Conservation (phyloP, 2,797 vertebrate species). For the Basileuterus tristriatus region DNA sequence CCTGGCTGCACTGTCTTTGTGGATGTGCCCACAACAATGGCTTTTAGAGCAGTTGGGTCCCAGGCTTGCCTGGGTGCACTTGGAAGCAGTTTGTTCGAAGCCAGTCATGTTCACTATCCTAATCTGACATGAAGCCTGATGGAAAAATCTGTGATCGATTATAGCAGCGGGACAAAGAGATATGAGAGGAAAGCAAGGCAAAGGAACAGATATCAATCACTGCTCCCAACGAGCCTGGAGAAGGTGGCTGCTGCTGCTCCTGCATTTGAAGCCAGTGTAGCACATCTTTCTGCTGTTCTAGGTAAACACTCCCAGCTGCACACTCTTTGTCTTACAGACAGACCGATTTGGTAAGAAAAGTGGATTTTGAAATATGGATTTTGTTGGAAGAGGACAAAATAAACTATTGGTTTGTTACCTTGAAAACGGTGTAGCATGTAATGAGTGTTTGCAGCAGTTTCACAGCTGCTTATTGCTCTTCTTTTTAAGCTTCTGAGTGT, state of each 20-base stretch:
- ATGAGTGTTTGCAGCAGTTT: neutral
- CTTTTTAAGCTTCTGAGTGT: neutral
- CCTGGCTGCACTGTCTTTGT: neutral
- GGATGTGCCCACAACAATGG: conserved; percentile 73
- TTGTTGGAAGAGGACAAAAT: conserved; percentile 27
- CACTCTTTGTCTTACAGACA: conserved; percentile 32
- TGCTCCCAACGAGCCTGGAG: neutral
- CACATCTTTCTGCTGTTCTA: conserved; percentile 30
- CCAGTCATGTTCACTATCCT: conserved; percentile 75
- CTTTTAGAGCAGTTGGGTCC: conserved; percentile 68
- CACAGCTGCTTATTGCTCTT: neutral
- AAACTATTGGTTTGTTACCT: conserved; percentile 21
- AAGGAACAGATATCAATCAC: conserved; percentile 65
- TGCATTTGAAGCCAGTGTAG: conserved; percentile 38
- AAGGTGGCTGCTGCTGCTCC: conserved; percentile 5
- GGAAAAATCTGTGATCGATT: conserved; percentile 75
- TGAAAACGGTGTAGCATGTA: neutral
- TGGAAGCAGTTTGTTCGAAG: conserved; percentile 78
- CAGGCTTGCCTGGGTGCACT: conserved; percentile 76
- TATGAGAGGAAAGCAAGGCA: conserved; percentile 47
- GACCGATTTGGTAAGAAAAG: conserved; percentile 31
- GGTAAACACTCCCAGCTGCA: conserved; percentile 19
- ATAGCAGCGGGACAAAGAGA: conserved; percentile 53
- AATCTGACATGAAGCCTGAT: conserved; percentile 77
- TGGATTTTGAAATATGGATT: conserved; percentile 32